These are phyloP conservation scores for Melanaphis sacchari DNA, from an alignment of 1,140 invertebrate genomes.

Conservation along the genomic window DNA sequence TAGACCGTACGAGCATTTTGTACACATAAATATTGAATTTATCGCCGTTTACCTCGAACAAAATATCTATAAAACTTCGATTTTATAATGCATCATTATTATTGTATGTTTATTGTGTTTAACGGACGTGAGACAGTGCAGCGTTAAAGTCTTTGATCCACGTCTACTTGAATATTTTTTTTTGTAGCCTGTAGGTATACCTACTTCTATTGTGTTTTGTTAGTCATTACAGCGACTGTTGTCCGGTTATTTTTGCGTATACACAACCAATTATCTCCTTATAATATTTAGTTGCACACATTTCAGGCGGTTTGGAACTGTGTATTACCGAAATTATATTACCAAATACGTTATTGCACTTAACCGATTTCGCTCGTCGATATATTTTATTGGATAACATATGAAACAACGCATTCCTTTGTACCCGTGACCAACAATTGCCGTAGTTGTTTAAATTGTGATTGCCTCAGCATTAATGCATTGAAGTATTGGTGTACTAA, in stretches of 20 bases:
- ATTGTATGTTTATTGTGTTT: not conserved
- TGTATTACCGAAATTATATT: not conserved
- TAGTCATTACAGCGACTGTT: not conserved
- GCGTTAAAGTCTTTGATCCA: constrained; percentile 30
- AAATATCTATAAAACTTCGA: not conserved
- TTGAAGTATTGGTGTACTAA: not conserved
- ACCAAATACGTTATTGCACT: not conserved
- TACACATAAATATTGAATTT: not conserved
- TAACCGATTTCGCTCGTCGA: not conserved
- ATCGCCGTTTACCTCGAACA: not conserved
- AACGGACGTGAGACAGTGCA: not conserved
- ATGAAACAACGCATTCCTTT: not conserved
- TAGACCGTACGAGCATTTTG: not conserved
- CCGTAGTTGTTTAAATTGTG: not conserved
- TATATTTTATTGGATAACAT: not conserved
- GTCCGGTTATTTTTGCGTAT: not conserved
- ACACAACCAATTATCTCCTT: not conserved
- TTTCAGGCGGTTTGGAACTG: no score
- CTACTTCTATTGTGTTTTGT: not conserved
- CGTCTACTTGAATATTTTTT: not conserved
- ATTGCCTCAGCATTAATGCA: not conserved
- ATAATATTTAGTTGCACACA: not conserved
- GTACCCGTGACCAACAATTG: not conserved
- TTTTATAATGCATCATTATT: not conserved
- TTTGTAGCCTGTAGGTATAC: not conserved